Evolutionary conservation across 2,797 vertebrate species (phyloP).

Genomic region (Sebastes vulpes): DNA sequence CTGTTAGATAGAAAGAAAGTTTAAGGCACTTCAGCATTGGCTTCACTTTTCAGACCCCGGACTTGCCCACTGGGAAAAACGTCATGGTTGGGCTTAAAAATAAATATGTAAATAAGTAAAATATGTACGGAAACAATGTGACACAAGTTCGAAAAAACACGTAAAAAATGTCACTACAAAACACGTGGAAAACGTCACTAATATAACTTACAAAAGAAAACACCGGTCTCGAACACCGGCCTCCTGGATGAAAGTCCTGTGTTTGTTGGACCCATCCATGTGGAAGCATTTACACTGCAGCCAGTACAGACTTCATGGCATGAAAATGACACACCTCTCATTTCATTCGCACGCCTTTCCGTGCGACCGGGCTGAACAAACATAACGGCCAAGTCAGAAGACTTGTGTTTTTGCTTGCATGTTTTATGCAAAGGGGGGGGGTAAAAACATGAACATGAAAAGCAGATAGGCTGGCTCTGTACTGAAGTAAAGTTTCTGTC

Average conservation of each 20-base stretch:
- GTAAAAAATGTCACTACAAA: neutral
- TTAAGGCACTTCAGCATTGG: too few relatives aligned
- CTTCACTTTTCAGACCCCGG: too few relatives aligned
- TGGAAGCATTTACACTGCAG: neutral
- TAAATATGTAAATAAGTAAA: neutral
- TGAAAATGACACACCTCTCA: neutral
- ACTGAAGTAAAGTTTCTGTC: neutral
- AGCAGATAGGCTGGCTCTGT: neutral
- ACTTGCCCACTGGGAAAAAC: too few relatives aligned
- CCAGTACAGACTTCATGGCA: neutral
- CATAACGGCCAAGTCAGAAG: neutral
- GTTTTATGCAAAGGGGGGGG: neutral
- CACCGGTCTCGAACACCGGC: too few relatives aligned
- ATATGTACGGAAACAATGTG: neutral
- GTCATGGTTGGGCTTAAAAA: too few relatives aligned
- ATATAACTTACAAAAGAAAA: too few relatives aligned
- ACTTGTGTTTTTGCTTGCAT: neutral
- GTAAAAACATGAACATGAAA: slow-evolving; percentile 5
- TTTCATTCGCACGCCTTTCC: neutral
- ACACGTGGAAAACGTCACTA: too few relatives aligned
- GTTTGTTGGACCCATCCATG: neutral
- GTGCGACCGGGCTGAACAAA: neutral
- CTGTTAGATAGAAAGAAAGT: too few relatives aligned
- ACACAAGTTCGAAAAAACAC: neutral
- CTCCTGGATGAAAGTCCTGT: too few relatives aligned